phyloP scores from a whole-genome alignment of 92 coral and sea anemone species.

The Plumapathes pennacea region DNA sequence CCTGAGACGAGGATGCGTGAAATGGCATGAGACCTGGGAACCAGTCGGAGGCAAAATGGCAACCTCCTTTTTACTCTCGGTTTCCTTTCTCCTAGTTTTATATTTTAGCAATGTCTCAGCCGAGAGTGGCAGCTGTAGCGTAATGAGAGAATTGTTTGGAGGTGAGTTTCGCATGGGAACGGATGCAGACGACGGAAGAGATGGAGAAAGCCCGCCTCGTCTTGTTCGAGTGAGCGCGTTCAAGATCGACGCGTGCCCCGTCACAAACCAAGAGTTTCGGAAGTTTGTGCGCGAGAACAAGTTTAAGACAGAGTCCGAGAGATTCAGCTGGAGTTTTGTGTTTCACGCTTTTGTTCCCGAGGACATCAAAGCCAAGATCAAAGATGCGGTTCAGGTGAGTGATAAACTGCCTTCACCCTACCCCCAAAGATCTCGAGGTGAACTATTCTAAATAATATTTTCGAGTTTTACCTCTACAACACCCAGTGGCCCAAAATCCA shows the following conservation, averaged over 20 bases:
- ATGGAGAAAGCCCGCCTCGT: constrained; percentile 67
- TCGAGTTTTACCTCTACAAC: neutral
- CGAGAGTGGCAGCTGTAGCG: too few species aligned
- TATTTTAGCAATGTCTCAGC: too few species aligned
- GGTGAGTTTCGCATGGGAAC: constrained; percentile 85
- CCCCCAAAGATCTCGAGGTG: too few species aligned
- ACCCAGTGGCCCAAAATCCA: neutral
- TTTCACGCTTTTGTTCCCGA: constrained; percentile 68
- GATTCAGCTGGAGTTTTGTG: constrained; percentile 85
- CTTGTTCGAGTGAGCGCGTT: constrained; percentile 69
- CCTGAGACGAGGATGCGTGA: too few species aligned
- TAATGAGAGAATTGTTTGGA: too few species aligned
- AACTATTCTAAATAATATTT: too few species aligned
- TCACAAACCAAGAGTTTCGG: constrained; percentile 81
- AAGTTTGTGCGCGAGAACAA: constrained; percentile 82
- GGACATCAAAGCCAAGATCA: constrained; percentile 57
- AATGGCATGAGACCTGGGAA: too few species aligned
- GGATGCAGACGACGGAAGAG: constrained; percentile 47
- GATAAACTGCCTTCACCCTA: too few species aligned
- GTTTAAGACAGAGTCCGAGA: constrained; percentile 87
- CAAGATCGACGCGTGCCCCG: constrained; percentile 78
- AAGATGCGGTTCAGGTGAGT: constrained; percentile 74
- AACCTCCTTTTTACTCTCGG: too few species aligned
- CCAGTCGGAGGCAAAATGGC: too few species aligned
- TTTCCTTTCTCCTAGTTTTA: too few species aligned